Percentiles rank a stretch among this genome's conserved stretches.
phyloP scores from a whole-genome alignment of 2,113 vertebrate species.

The Machaerirhynchus nigripectus region DNA sequence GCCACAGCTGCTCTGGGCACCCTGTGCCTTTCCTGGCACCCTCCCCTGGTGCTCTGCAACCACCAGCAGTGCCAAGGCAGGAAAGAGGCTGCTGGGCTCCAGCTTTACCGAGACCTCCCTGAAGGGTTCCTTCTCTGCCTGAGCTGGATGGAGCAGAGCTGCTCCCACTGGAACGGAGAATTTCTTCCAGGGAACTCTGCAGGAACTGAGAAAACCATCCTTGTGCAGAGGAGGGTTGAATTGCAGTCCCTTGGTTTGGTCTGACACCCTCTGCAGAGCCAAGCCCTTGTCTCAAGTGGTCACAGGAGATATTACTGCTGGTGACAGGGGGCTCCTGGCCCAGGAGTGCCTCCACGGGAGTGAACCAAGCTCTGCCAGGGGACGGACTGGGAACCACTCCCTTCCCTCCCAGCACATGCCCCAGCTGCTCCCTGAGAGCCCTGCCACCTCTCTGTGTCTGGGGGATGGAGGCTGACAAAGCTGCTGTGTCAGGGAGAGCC shows the following conservation, averaged over 20 bases:
- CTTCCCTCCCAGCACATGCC: background rate
- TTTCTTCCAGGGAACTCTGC: background rate
- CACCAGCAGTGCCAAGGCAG: background rate
- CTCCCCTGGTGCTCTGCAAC: background rate
- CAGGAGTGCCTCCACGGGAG: background rate
- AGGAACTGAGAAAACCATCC: background rate
- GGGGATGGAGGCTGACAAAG: constrained; percentile 14
- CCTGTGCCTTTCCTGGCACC: background rate
- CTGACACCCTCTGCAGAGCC: background rate
- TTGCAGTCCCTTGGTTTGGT: fast-evolving
- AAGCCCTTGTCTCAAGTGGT: background rate
- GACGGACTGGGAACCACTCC: background rate
- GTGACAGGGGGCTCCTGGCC: background rate
- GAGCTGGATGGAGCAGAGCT: background rate
- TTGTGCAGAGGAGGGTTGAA: background rate
- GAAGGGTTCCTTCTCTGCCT: background rate
- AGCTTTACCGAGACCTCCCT: background rate
- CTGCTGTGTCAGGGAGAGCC: constrained; percentile 61
- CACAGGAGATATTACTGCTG: background rate
- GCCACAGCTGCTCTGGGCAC: background rate
- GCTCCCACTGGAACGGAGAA: background rate
- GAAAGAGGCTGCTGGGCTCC: background rate
- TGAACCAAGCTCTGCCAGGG: background rate
- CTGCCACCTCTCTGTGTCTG: background rate
- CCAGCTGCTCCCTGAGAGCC: background rate